Base-by-base conservation (phyloP, 1,140 invertebrate genomes). In the Glossosoma conforme region DNA sequence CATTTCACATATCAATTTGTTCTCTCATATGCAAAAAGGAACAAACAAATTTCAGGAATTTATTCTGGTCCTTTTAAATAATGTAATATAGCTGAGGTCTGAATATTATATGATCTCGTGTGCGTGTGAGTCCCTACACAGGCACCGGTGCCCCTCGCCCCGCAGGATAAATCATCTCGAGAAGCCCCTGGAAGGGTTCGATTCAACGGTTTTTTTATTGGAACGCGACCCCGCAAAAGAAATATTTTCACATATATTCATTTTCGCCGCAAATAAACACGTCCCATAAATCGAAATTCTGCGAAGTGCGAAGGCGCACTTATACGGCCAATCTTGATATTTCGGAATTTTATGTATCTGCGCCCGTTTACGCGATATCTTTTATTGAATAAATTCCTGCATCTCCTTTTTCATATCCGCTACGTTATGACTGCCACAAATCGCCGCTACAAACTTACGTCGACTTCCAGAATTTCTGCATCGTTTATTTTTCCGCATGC, bases 191-290 rank as follows among this genome's bases (percentile, higher is more conserved):
- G 44, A 43, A 54, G 45, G 45, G 38, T 47, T 53, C 38, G 38
- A 36, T 14, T 43, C 14, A 17, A 36, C 11, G 35, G 13, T 46
- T 45, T 45, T 54, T 54, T 36, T 42, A 54, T 41, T 18, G 37
- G 17, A 24, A 15, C 15, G 28, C 43, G 36, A 32, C 44, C 18
- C 36, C 18, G 33, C 35, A 20, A 28, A 40, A 40, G 32, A 49
- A 48, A 54, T 49, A 49, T 54, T 49, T 48, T 48, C 32, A 19
- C 24, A 22, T 45, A 47, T 54, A 24, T 54, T 43, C 35, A 53
- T 46, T 54, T 54, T 48, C 28, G 38, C 52, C 43, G 38, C 30
- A 28, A 47, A 47, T 48, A 49, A 54, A 54, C 52, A 49, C 30
- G 40, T 36, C 33, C n/a, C 32, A 35, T 33, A 43, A 47, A 48